These are phyloP conservation scores for Saccopteryx bilineata DNA, from an alignment of 2,113 vertebrate genomes.

Conservation along the genomic window DNA sequence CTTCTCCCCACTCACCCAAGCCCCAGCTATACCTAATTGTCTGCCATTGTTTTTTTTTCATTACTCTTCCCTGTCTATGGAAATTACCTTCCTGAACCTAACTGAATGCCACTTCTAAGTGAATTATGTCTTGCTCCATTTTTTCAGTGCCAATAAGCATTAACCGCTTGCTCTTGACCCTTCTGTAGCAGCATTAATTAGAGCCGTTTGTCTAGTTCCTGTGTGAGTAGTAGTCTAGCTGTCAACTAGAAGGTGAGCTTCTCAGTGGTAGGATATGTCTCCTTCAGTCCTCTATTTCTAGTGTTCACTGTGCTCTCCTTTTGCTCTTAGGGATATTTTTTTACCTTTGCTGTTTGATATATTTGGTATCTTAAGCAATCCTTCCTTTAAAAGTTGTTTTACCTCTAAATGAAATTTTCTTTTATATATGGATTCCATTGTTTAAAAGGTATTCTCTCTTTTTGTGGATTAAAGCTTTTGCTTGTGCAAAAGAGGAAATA, in stretches of 20 bases:
- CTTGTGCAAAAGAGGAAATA: constrained; percentile 7
- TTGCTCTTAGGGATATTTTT: not conserved
- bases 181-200: not conserved
- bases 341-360: not conserved
- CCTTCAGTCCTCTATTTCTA: not conserved
- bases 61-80: constrained; percentile 19
- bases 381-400: constrained; percentile 51
- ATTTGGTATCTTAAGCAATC: constrained; percentile 22
- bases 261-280: not conserved
- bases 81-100: not conserved
- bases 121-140: not conserved
- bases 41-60: not conserved
- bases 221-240: not conserved
- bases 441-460: constrained; percentile 15
- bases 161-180: not conserved
- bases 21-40: not conserved
- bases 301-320: not conserved
- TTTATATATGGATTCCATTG: constrained; percentile 42
- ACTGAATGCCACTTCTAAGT: not conserved
- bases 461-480: constrained; percentile 53
- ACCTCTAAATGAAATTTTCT: constrained; percentile 38
- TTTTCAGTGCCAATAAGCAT: not conserved
- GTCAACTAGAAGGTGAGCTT: not conserved
- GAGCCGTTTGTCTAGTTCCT: not conserved
- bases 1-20: not conserved